phyloP scores from a whole-genome alignment of 2,113 vertebrate genomes.

The Semnopithecus entellus region DNA sequence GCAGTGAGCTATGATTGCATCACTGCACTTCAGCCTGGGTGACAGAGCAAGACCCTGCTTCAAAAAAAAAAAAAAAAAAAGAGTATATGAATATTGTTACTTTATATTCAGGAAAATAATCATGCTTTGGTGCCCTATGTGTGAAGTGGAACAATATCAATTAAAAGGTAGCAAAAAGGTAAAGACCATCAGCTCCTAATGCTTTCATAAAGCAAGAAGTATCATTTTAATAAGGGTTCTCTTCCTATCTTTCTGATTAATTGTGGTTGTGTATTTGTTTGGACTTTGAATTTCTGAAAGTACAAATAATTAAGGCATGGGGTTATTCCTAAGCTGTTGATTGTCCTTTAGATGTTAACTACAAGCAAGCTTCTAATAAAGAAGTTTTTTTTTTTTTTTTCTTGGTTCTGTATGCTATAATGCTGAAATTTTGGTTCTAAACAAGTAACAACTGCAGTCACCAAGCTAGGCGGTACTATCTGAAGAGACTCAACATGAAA shows the following conservation, averaged over 20 bases:
- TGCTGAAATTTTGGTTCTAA: background rate
- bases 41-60: too few species aligned
- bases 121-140: background rate
- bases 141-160: background rate
- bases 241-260: background rate
- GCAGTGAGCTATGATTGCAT: too few species aligned
- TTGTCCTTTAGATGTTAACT: slow-evolving; percentile 17
- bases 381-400: slow-evolving; percentile 2
- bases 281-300: slow-evolving; percentile 7
- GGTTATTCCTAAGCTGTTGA: background rate
- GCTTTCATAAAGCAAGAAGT: background rate
- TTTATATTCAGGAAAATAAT: background rate
- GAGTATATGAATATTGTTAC: background rate
- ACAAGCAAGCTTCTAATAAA: background rate
- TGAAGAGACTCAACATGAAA: background rate
- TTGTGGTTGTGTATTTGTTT: background rate
- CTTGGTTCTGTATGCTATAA: background rate
- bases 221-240: background rate
- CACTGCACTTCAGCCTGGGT: too few species aligned
- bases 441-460: background rate
- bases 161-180: background rate
- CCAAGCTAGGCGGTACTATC: background rate
- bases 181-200: background rate
- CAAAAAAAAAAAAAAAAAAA: too few species aligned
- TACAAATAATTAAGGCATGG: background rate